Evolutionary conservation across 2,113 vertebrate genomes (phyloP).

Genomic region (Natator depressus): DNA sequence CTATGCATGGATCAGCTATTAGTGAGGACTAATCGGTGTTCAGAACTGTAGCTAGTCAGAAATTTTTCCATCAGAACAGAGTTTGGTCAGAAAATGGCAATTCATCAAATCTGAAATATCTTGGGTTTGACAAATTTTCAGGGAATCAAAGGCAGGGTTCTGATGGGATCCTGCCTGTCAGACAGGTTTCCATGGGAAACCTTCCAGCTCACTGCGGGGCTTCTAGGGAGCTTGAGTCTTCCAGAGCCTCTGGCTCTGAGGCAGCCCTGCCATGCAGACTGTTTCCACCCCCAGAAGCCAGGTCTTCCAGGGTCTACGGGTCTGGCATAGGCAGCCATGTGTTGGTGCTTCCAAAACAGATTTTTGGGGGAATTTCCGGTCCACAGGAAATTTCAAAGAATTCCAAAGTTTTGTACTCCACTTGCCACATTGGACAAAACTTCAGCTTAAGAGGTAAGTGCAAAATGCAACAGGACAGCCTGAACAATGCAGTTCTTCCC

Average conservation of each 20-base stretch:
- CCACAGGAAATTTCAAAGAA: constrained; percentile 6
- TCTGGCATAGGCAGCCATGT: neutral
- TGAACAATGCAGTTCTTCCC: constrained; percentile 41
- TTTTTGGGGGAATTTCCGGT: neutral
- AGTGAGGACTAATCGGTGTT: neutral
- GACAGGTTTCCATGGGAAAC: neutral
- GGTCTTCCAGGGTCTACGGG: neutral
- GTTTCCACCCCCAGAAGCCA: neutral
- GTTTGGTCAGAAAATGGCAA: neutral
- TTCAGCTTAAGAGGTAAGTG: neutral
- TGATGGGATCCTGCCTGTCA: neutral
- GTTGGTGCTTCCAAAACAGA: neutral
- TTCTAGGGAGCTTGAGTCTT: neutral
- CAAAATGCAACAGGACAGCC: constrained; percentile 35
- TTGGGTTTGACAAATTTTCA: neutral
- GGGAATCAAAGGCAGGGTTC: neutral
- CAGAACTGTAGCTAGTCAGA: neutral
- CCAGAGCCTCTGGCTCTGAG: neutral
- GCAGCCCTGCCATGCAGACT: neutral
- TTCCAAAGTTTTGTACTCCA: constrained; percentile 35
- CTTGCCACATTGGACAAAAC: constrained; percentile 61
- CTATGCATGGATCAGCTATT: neutral
- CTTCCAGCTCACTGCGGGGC: neutral
- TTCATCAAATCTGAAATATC: neutral
- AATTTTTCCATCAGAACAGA: neutral